phyloP scores from a whole-genome alignment of 2,888 invertebrate species.

The Noctua janthina region DNA sequence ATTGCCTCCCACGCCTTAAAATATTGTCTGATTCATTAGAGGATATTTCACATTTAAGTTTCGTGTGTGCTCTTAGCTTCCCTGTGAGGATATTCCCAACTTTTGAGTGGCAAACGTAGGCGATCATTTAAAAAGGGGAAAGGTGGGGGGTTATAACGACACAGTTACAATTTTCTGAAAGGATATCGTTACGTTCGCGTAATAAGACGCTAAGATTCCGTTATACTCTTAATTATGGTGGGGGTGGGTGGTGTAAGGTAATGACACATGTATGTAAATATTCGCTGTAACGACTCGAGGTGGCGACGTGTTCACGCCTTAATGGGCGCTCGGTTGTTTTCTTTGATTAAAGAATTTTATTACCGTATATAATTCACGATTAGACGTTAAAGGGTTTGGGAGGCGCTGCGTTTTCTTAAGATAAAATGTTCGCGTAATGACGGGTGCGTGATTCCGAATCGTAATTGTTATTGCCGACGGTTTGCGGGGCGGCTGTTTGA shows the following conservation, averaged over 20 bases:
- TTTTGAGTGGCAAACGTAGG: constrained; percentile 82
- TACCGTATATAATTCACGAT: constrained; percentile 90
- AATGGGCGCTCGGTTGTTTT: constrained; percentile 89
- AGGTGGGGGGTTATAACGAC: constrained; percentile 80
- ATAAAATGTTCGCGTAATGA: constrained; percentile 88
- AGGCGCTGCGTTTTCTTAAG: constrained; percentile 79
- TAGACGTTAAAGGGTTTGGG: constrained; percentile 88
- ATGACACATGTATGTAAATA: constrained; percentile 91
- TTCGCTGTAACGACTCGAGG: constrained; percentile 88
- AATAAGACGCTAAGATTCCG: constrained; percentile 91
- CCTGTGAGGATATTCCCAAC: constrained; percentile 80
- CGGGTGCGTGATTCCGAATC: constrained; percentile 88
- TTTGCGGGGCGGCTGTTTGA: constrained; percentile 68
- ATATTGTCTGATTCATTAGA: constrained; percentile 91
- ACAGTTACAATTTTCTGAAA: constrained; percentile 90
- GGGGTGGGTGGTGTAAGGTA: constrained; percentile 77
- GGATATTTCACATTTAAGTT: constrained; percentile 90
- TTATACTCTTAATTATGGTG: constrained; percentile 90
- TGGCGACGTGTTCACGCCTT: constrained; percentile 88
- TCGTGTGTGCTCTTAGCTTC: constrained; percentile 85
- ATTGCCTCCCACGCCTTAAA: constrained; percentile 89
- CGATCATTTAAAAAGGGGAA: constrained; percentile 83
- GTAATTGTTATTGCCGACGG: constrained; percentile 85
- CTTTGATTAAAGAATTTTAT: constrained; percentile 91
- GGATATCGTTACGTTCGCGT: constrained; percentile 90